These are phyloP conservation scores for Drosophila differens DNA, from an alignment of 2,888 invertebrate species.

Conservation along the genomic window DNA sequence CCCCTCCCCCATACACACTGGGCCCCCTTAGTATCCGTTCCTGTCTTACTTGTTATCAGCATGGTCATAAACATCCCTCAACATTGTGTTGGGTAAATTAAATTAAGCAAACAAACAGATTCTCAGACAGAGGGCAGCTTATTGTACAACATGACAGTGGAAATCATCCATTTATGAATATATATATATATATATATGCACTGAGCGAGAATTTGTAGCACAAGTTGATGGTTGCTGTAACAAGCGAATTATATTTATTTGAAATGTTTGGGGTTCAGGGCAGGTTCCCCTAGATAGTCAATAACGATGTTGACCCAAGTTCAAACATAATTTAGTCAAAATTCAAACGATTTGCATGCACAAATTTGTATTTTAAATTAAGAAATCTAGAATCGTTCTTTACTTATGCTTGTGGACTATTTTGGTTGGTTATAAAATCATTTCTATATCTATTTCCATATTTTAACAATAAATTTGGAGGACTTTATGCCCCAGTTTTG, in stretches of 20 bases:
- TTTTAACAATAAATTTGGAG: background rate
- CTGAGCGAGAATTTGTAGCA: conserved; percentile 22
- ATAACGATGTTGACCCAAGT: background rate
- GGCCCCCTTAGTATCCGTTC: background rate
- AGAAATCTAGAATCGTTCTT: background rate
- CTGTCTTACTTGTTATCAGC: conserved; percentile 31
- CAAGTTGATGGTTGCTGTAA: background rate
- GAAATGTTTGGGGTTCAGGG: background rate
- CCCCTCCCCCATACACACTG: background rate
- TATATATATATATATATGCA: conserved; percentile 26
- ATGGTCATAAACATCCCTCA: conserved; percentile 53
- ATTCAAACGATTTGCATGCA: background rate
- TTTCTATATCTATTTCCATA: background rate
- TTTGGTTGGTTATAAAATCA: background rate
- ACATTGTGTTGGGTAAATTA: conserved; percentile 68
- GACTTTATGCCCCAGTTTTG: background rate
- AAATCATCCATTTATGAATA: conserved; percentile 56
- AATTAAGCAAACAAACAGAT: conserved; percentile 73
- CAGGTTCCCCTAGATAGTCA: background rate
- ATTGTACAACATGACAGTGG: conserved; percentile 53
- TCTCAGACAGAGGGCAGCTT: conserved; percentile 46
- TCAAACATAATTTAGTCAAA: background rate
- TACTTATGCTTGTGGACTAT: background rate
- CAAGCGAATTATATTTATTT: background rate
- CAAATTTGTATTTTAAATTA: background rate